Conservation (phyloP, 2,888 invertebrate species). For the Crioceris asparagi region DNA sequence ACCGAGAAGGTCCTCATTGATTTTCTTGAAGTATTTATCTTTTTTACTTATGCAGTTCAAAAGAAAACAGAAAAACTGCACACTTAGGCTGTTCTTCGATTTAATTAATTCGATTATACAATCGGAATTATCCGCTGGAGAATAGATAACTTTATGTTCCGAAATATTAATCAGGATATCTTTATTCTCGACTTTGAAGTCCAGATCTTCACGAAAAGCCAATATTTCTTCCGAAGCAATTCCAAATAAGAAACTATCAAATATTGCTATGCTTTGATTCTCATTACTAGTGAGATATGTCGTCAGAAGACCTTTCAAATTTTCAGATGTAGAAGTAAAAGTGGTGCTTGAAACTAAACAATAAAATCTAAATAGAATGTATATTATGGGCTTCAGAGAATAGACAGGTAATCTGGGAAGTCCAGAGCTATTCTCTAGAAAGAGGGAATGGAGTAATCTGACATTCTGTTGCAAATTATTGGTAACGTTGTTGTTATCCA, state of each 20-base stretch:
- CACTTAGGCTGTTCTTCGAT: constrained; percentile 25
- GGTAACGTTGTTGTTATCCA: constrained; percentile 26
- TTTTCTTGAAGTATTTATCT: constrained; percentile 27
- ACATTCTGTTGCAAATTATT: constrained; percentile 23
- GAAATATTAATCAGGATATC: constrained; percentile 19
- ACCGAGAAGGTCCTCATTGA: constrained; percentile 32
- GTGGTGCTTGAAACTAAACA: constrained; percentile 31
- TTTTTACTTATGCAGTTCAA: constrained; percentile 30
- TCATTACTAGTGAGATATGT: constrained; percentile 20
- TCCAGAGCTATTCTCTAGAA: constrained; percentile 23
- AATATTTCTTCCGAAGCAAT: constrained; percentile 20
- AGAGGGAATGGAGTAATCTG: constrained; percentile 25
- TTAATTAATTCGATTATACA: constrained; percentile 31
- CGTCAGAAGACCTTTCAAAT: constrained; percentile 24
- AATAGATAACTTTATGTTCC: constrained; percentile 16
- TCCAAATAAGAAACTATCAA: constrained; percentile 33
- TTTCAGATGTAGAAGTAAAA: constrained; percentile 30
- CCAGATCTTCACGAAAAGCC: constrained; percentile 25
- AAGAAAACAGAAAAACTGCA: constrained; percentile 35
- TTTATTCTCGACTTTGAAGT: constrained; percentile 22
- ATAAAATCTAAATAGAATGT: constrained; percentile 38
- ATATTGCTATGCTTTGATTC: constrained; percentile 22
- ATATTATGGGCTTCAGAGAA: constrained; percentile 37
- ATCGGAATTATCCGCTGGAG: constrained; percentile 29
- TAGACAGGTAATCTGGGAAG: constrained; percentile 29